A percentile compares a stretch with the other conserved stretches of the same genome.
phyloP scores from a whole-genome alignment of 37 sponge, comb jelly and placozoan species.

The Crambe crambe region DNA sequence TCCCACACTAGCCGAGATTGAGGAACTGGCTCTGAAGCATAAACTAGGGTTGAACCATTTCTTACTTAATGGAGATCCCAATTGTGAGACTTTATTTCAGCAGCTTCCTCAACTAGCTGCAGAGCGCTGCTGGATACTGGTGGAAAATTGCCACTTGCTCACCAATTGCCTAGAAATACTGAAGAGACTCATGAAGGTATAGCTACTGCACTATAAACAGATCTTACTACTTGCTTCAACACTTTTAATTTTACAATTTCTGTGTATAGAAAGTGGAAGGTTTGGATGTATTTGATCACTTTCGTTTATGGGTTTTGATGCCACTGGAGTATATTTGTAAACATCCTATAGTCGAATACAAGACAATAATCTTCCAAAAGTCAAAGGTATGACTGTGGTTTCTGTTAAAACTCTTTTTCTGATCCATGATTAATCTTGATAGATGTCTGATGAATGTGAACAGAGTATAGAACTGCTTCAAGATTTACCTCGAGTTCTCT shows the following conservation, averaged over 20 bases:
- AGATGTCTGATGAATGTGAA: background rate
- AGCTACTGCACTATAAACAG: background rate
- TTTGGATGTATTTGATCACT: background rate
- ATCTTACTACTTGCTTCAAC: background rate
- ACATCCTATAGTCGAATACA: background rate
- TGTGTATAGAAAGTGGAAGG: background rate
- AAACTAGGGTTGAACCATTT: background rate
- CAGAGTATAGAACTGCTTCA: background rate
- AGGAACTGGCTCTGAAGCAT: background rate
- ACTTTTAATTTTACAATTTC: background rate
- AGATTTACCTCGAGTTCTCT: background rate
- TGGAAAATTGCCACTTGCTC: constrained; percentile 21
- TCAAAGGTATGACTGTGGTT: constrained; percentile 1
- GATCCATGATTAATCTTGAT: background rate
- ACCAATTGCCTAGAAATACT: background rate
- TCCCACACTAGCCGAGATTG: background rate
- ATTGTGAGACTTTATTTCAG: background rate
- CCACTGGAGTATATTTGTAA: background rate
- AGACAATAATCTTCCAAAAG: background rate
- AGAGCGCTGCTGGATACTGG: constrained; percentile 21
- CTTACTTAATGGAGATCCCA: background rate
- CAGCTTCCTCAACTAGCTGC: background rate
- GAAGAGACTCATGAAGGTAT: background rate
- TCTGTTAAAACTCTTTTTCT: background rate
- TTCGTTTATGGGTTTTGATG: constrained; percentile 16